These are phyloP conservation scores for Eugnorisma glareosa DNA, from an alignment of 2,888 invertebrate species.

Conservation along the genomic window DNA sequence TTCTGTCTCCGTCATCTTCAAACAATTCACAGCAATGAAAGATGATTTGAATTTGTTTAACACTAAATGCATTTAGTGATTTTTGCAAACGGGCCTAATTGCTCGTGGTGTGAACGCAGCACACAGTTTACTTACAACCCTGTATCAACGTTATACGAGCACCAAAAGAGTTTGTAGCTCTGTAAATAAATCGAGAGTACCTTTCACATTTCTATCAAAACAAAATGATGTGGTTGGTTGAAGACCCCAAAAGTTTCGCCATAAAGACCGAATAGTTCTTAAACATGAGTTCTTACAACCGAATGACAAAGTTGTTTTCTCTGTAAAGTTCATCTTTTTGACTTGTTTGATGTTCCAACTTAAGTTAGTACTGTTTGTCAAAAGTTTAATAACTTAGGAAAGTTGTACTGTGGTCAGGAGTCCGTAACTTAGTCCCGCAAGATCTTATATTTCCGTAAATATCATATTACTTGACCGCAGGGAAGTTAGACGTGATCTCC, in stretches of 20 bases:
- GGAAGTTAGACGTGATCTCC: slow-evolving; percentile 17
- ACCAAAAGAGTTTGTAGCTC: neutral
- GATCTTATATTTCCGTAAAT: slow-evolving; percentile 33
- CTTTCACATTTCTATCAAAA: slow-evolving; percentile 11
- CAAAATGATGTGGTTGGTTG: slow-evolving; percentile 18
- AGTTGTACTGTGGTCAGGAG: slow-evolving; percentile 43
- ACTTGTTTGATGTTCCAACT: slow-evolving; percentile 34
- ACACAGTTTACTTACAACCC: neutral
- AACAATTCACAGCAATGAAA: neutral
- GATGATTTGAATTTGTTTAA: neutral
- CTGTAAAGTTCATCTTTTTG: slow-evolving; percentile 37
- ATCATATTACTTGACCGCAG: slow-evolving; percentile 43
- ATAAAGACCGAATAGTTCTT: slow-evolving; percentile 31
- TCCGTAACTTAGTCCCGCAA: slow-evolving; percentile 32
- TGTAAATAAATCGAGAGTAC: neutral
- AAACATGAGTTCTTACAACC: slow-evolving; percentile 23
- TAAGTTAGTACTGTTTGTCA: slow-evolving; percentile 35
- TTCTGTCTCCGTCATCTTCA: neutral
- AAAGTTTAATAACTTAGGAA: slow-evolving; percentile 44
- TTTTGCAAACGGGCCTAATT: neutral
- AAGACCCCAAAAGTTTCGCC: slow-evolving; percentile 23
- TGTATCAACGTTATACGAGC: neutral
- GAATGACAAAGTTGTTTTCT: slow-evolving; percentile 42
- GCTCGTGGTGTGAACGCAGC: neutral
- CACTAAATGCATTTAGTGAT: neutral